Evolutionary conservation across 2,888 invertebrate genomes (phyloP).

Genomic region (Caenorhabditis sp.): DNA sequence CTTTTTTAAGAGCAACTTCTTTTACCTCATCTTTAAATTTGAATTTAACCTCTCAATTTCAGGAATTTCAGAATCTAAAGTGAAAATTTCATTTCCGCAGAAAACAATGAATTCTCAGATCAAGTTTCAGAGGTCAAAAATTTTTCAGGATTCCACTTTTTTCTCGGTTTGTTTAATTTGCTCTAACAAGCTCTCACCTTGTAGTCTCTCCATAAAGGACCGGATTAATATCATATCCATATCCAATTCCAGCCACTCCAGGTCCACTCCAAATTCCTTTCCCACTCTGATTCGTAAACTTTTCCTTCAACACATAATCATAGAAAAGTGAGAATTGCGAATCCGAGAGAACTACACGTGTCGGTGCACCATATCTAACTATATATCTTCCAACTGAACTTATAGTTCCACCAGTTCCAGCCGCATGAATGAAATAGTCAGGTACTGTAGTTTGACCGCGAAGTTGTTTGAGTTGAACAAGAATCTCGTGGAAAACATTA

Average conservation of each 20-base stretch:
- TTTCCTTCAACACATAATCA: conserved; percentile 57
- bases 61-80: too few species aligned
- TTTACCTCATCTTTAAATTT: too few species aligned
- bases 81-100: too few species aligned
- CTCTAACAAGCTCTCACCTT: conserved; percentile 14
- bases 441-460: conserved; percentile 33
- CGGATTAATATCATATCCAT: conserved; percentile 58
- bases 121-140: too few species aligned
- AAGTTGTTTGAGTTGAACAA: conserved; percentile 45
- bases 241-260: conserved; percentile 64
- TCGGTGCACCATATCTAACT: conserved; percentile 53
- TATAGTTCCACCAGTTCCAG: conserved; percentile 65
- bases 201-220: conserved; percentile 52
- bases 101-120: too few species aligned
- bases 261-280: conserved; percentile 56
- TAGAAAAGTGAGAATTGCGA: conserved; percentile 63
- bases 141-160: too few species aligned
- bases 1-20: too few species aligned
- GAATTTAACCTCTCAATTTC: too few species aligned
- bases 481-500: conserved; percentile 65
- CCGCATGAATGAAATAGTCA: conserved; percentile 61
- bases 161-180: too few species aligned
- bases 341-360: conserved; percentile 59
- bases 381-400: conserved; percentile 64
- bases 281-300: conserved; percentile 59